phyloP scores from a whole-genome alignment of 2,113 vertebrate genomes.

The Pantherophis guttatus region DNA sequence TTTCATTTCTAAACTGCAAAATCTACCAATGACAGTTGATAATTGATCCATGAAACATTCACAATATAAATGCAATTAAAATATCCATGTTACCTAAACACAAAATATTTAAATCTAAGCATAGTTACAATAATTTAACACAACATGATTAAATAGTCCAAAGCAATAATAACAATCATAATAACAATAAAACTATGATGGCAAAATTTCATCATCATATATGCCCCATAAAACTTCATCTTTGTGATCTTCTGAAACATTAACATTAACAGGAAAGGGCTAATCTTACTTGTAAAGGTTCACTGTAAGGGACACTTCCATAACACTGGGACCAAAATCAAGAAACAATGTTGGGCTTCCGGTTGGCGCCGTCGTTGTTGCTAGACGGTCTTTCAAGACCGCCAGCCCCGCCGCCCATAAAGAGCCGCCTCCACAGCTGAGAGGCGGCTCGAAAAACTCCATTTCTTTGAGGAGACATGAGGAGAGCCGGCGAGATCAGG shows the following conservation, averaged over 20 bases:
- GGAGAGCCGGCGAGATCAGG: no score
- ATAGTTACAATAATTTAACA: not conserved
- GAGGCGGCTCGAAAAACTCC: no score
- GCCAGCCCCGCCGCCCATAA: no score
- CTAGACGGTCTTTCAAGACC: no score
- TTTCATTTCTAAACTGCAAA: not conserved
- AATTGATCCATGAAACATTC: not conserved
- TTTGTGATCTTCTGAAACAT: not conserved
- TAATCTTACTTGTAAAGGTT: not conserved
- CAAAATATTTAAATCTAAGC: not conserved
- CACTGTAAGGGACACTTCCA: not conserved
- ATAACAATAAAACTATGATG: not conserved
- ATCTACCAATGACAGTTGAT: not conserved
- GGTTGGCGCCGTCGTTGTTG: no score
- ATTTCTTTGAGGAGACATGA: no score
- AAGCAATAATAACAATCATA: not conserved
- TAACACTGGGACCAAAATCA: not conserved
- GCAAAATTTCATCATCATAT: not conserved
- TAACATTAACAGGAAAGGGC: not conserved
- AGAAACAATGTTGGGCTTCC: not conserved
- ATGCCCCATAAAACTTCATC: not conserved
- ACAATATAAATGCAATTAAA: not conserved
- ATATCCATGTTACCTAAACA: not conserved
- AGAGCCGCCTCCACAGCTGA: no score
- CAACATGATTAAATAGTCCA: not conserved